Conservation (phyloP, 37 sponge, comb jelly and placozoan species). For the Geodia barretti region DNA sequence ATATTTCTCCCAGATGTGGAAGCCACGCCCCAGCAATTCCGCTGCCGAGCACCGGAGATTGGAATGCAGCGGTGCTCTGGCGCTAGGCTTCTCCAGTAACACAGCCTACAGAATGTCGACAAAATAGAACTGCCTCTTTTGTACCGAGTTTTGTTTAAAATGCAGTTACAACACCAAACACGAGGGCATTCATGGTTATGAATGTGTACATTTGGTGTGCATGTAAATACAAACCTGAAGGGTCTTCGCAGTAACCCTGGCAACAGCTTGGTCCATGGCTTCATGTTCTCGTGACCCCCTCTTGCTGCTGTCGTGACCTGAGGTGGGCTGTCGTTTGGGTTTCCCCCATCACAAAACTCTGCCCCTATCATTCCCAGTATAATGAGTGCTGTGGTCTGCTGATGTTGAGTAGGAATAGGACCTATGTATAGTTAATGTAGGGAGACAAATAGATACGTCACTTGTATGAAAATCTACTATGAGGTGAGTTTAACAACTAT, state of each 20-base stretch:
- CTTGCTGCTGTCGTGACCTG: neutral
- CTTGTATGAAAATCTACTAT: neutral
- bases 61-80: slow-evolving; percentile 48
- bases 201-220: neutral
- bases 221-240: slow-evolving; percentile 17
- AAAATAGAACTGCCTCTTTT: slow-evolving; percentile 10
- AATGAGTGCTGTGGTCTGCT: slow-evolving; percentile 86
- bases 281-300: slow-evolving; percentile 3
- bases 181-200: neutral
- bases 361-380: slow-evolving; percentile 92
- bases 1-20: slow-evolving; percentile 86
- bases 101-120: slow-evolving; percentile 55
- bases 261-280: slow-evolving; percentile 56
- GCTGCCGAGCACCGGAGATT: slow-evolving; percentile 79
- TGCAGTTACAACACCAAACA: too few species aligned
- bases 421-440: slow-evolving; percentile 11
- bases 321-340: neutral
- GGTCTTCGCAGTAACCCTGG: slow-evolving; percentile 72
- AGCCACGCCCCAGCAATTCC: slow-evolving; percentile 89
- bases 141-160: too few species aligned
- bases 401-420: slow-evolving; percentile 64
- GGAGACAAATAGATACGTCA: neutral
- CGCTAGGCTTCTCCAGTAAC: slow-evolving; percentile 60
- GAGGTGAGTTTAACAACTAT: too few species aligned
- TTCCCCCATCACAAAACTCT: slow-evolving; percentile 64